Base-by-base conservation (phyloP, 2,797 vertebrate genomes). In the Hydrophis major region DNA sequence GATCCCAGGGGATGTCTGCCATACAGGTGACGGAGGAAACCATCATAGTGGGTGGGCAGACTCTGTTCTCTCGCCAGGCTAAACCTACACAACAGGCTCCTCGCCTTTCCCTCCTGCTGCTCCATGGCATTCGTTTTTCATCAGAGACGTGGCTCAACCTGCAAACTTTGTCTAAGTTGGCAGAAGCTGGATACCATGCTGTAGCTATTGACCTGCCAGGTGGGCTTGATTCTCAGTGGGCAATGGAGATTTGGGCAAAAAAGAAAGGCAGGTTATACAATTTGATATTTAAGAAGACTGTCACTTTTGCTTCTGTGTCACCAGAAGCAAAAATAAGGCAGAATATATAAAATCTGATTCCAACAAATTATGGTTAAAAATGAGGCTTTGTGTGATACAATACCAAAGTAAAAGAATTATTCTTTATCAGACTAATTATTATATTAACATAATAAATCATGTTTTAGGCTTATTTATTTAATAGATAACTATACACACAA, bases 121-220 rank as follows among this genome's bases (percentile, higher is more conserved):
- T 99, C 94, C 99, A 99, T 0, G 99, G 99, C 12, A 98, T 99
- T 91, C 98, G 98, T 11, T 99, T 99, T 98, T 99, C 99, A 50
- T 99, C 99, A 0, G 97, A 99, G 93, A 99, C 98, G 94, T 99
- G 99, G 99, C 97, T 98, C 57, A 97, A 94, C 6, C 98, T 99
- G 92, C 98, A 97, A 87, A 99, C 99, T 0, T 97, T 99, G 55
- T 96, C 98, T 92, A 94, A 66, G 1, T 96, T 99, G 95, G 99
- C 98, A 0, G 97, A 97, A 53, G 98, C 98, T 0, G 98, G 99
- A 87, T 98, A 98, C 96, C 97, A 98, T 0, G 98, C 98, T 0
- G 97, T 99, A 27, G 99, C 99, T 94, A 95, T 99, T 2, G 99
- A 99, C 96, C 97, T 99, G 93, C 99, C 99, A 95, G 99, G 99